Evolutionary conservation across 2,888 invertebrate genomes (phyloP), one percentile per base, ranked within the genome.

Genomic region (Alloplasta piceator): DNA sequence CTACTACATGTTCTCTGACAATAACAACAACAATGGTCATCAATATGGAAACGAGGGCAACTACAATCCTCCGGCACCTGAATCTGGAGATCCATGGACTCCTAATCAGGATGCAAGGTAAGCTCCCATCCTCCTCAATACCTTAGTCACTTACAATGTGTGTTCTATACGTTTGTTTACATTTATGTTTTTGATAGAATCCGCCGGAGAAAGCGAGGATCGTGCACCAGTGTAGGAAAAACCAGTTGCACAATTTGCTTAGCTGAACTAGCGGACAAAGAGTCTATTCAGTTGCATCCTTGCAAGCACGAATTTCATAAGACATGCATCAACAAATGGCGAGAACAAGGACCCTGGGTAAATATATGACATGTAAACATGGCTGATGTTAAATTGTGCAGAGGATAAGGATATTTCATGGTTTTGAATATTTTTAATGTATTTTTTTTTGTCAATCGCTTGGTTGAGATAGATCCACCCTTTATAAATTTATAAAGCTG

Each of bases 1-100:
- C 9, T 87, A 87, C 76, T 88, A 87, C 58, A 83, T 87, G 70
- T 87, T 88, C 26, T 78, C 83, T 9, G 84, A 83, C 9, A 26
- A 64, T 43, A 67, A 77, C 48, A 43, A 64, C 48, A 58, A 60
- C 9, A 61, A 81, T 12, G 64, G 50, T 46, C 77, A 82, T 55
- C 73, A 82, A 63, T 71, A 85, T 68, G 26, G 58, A 12, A 64
- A 72, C 52, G 67, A 72, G n/a, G 70, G 56, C 41, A 55, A 6
- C 56, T 58, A 26, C 50, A 43, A 5, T 14, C 1, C 43, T 6
- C 52, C 63, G 0, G 66, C 46, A 1, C n/a, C 73, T 5, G 63
- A 68, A 7, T 12, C 64, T 16, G 26, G n/a, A 0, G 63, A 73
- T 4, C 48, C 78, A 7, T 64, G 75, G 58, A 10, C 6, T n/a